phyloP scores from a whole-genome alignment of 2,888 invertebrate species.

The Pollenia angustigena region DNA sequence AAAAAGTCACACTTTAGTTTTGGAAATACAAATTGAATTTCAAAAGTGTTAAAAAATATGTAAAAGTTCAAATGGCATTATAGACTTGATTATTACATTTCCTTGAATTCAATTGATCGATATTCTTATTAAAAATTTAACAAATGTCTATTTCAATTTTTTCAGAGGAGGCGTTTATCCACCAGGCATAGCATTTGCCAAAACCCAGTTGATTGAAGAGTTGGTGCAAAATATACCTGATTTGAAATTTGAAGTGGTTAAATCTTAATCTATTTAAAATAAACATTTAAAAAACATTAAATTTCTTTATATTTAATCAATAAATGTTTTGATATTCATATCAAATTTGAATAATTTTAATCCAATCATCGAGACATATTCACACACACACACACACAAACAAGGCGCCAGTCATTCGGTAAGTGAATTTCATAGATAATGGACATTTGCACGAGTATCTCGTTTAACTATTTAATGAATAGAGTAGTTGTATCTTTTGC shows the following conservation, averaged over 20 bases:
- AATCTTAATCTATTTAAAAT: conserved; percentile 42
- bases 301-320: conserved; percentile 33
- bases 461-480: conserved; percentile 33
- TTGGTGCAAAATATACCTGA: conserved; percentile 87
- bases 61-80: no score
- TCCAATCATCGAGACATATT: conserved; percentile 54
- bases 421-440: conserved; percentile 40
- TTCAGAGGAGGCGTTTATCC: conserved; percentile 90
- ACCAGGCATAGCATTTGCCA: conserved; percentile 92
- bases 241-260: conserved; percentile 87
- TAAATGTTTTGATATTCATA: conserved; percentile 61
- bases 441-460: neutral
- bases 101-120: neutral
- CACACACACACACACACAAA: conserved; percentile 46
- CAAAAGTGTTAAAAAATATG: no score
- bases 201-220: conserved; percentile 90
- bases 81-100: neutral
- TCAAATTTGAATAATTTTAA: conserved; percentile 60
- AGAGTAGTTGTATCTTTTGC: conserved; percentile 51
- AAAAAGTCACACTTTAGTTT: no score
- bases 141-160: conserved; percentile 10
- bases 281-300: conserved; percentile 17
- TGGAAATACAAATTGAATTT: no score
- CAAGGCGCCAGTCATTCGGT: conserved; percentile 58
- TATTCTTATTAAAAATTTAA: neutral